Base-by-base conservation (phyloP, 2,888 invertebrate species). In the Diaperis boleti region DNA sequence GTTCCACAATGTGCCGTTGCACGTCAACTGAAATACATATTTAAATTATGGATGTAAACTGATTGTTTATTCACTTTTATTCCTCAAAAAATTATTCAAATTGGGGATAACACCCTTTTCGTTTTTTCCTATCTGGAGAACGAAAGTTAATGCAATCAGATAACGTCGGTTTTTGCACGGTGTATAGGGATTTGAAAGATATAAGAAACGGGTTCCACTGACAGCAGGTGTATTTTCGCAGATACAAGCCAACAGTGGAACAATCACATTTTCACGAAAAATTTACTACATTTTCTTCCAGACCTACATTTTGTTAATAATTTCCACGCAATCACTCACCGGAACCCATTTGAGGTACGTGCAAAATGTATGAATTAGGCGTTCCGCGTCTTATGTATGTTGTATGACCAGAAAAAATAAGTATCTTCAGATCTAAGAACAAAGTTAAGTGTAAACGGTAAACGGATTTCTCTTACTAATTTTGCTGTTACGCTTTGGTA, bases 311-410 rank as follows among this genome's bases (percentile, higher is more conserved):
- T 42, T 55, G 62, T 56, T 62, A 50, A 62, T 56, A 50, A 62
- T 62, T 62, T 56, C 50, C 49, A 31, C 31, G 56, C 62, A 62
- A 62, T 62, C 56, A 56, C 42, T 62, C 62, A 56, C 56, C 56
- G 15, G 56, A 45, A 56, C 14, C 45, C 56, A 17, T 20, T 41
- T 11, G 56, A 45, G 56, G 33, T 44, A 56, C 56, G 20, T 44
- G 45, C 56, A 35, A 56, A 22, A 56, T 56, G 35, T 56, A 56
- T 56, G 56, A 56, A 56, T 56, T 56, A 56, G 33, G 22, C 26
- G 18, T 49, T 45, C 33, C 11, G 15, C 13, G 31, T 3, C 31
- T 2, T 7, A 37, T 14, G 31, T 17, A 31, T 29, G 13, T 17
- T 29, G 13, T 6, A 33, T 10, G 10, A 13, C 33, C 11, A 26